Evolutionary conservation across 2,888 invertebrate genomes (phyloP), one percentile per base, ranked within the genome.

Genomic region (Parelbella ahira): DNA sequence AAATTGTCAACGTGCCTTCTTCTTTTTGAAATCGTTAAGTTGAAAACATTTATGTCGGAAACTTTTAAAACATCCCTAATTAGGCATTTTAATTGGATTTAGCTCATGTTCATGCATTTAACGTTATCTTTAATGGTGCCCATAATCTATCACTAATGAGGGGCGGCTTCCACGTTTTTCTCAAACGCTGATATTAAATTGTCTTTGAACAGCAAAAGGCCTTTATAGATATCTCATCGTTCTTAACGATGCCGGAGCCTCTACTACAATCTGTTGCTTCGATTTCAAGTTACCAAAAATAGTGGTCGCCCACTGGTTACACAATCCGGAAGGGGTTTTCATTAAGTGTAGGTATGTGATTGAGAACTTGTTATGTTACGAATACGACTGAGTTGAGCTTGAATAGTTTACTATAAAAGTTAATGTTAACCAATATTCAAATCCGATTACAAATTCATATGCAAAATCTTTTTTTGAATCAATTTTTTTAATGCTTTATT

Each of bases 271-370:
- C 57, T 54, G 49, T 45, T 43, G 48, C 21, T 50, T 48, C 52
- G 53, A 50, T 56, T 53, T 56, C 79, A 70, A 72, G 74, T 63
- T 78, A 58, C 81, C 81, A 66, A 74, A 81, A 68, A 72, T 57
- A 70, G 71, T 51, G 46, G 18, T 58, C 59, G 54, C 79, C 79
- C 77, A 79, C 80, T 65, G 52, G 45, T 43, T 19, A 28, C 4
- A 32, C 53, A 44, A 70, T 61, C 68, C 72, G 77, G 78, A 77
- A 77, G 41, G 27, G 30, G 39, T 24, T 20, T 15, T 37, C 41
- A 34, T 42, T 42, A 42, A 15, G 11, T 28, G 15, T 27, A 4
- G 33, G 21, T 27, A 34, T n/a, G n/a, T n/a, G n/a, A n/a, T n/a
- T n/a, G n/a, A n/a, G n/a, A 33, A 33, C 25, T 19, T 12, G 39